Evolutionary conservation across 2,888 invertebrate species (phyloP), one percentile per base, ranked within the genome.

Genomic region (Cantharis nigra): DNA sequence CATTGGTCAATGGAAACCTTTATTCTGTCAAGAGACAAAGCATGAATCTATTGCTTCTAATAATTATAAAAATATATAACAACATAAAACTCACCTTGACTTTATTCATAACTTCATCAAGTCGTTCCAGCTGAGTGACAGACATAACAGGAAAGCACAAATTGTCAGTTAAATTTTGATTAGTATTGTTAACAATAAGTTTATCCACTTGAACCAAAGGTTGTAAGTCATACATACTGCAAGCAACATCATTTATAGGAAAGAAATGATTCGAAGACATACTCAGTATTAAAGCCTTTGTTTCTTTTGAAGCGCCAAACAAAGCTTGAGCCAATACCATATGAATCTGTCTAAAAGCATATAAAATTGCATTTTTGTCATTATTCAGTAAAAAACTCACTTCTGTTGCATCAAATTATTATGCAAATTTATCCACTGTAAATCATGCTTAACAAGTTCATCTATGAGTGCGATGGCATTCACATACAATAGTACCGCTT

Each of bases 251-350:
- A 14, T 81, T 73, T 23, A 79, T 78, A 3, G 87, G 85, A 78
- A 87, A 85, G n/a, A 81, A 78, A 3, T 80, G 77, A 11, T 82
- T 79, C 16, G 80, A 81, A 83, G 88, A 70, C 86, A 89, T 79
- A 86, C 89, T 78, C 87, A 87, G 77, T 81, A 88, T 78, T 85
- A 86, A 70, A 86, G 86, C 83, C 87, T 90, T 85, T 84, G 89
- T 85, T 86, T 91, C 76, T 69, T 85, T 84, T 3, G 88, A 85
- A 10, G 91, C 89, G 1, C 87, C 87, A 80, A 88, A 90, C 11
- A 92, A 84, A 1, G 89, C 90, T 70, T 89, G 85, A 1, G 91
- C 91, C 76, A 91, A 85, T 18, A 90, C 85, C 85, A 89, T 88
- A 80, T 91, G 90, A 14, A 90, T 87, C 80, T 89, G 89, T 79